Conservation (phyloP, 2,888 invertebrate species). For the Callyntrura sp. region DNA sequence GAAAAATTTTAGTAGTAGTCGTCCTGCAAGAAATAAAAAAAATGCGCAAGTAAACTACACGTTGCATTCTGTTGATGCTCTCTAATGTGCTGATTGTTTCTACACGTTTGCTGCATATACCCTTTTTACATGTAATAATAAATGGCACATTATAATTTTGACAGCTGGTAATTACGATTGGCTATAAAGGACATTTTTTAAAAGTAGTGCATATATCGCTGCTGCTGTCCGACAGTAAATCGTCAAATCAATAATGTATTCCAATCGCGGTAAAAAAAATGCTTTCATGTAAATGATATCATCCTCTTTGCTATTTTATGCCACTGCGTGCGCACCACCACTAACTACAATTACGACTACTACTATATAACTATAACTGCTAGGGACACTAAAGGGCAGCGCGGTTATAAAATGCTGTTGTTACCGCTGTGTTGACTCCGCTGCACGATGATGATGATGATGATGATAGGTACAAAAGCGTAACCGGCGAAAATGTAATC, state of each 20-base stretch:
- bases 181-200: not conserved
- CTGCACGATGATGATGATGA: too few relatives aligned
- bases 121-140: not conserved
- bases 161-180: conserved; percentile 44
- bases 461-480: not conserved
- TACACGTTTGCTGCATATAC: not conserved
- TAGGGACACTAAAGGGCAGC: not conserved
- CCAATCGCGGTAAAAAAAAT: not conserved
- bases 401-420: too few relatives aligned
- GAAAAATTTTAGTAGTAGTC: not conserved
- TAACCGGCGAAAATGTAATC: not conserved
- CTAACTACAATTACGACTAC: not conserved
- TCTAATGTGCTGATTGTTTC: not conserved
- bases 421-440: not conserved
- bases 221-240: not conserved
- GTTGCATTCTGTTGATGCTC: not conserved
- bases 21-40: conserved; percentile 15
- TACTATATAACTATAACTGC: not conserved
- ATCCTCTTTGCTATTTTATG: conserved; percentile 6
- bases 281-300: conserved; percentile 2
- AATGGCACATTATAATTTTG: conserved; percentile 32
- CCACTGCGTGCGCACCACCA: not conserved
- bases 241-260: not conserved
- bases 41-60: not conserved
- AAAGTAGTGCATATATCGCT: not conserved